phyloP scores from a whole-genome alignment of 2,113 vertebrate genomes.

The Mastomys natalensis region DNA sequence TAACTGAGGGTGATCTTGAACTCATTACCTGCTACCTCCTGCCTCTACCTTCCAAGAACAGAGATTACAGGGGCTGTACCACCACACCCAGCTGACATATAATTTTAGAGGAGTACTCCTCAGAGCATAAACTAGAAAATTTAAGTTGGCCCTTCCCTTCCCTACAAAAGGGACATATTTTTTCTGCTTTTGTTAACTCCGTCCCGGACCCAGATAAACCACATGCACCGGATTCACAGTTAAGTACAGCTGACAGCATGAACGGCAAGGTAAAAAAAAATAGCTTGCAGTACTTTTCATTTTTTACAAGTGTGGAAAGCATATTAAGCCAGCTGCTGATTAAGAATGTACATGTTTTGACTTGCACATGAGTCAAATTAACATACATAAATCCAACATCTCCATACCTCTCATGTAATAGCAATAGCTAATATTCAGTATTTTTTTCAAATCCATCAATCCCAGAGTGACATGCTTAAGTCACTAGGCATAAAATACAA shows the following conservation, averaged over 20 bases:
- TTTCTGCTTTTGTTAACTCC: constrained; percentile 20
- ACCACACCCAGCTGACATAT: background rate
- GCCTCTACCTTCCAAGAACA: background rate
- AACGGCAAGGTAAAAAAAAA: constrained; percentile 79
- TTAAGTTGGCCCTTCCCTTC: background rate
- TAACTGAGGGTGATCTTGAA: background rate
- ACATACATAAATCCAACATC: constrained; percentile 75
- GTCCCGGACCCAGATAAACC: constrained; percentile 32
- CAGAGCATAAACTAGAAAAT: constrained; percentile 33
- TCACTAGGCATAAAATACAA: constrained; percentile 66
- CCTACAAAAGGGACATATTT: background rate
- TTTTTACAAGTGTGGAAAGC: constrained; percentile 74
- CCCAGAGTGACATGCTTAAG: constrained; percentile 63
- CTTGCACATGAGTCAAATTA: constrained; percentile 81
- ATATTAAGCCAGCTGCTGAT: constrained; percentile 81
- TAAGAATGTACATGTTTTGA: constrained; percentile 79
- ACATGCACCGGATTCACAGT: constrained; percentile 14
- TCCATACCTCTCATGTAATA: constrained; percentile 59
- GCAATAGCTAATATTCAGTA: constrained; percentile 60
- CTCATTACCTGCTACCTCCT: background rate
- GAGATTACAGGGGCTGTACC: background rate
- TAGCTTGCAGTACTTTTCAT: constrained; percentile 70
- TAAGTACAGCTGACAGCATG: constrained; percentile 63
- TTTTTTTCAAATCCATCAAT: constrained; percentile 71
- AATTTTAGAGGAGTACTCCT: constrained; percentile 12